phyloP scores from a whole-genome alignment of 2,888 invertebrate species.

The Drosophila macrospina region DNA sequence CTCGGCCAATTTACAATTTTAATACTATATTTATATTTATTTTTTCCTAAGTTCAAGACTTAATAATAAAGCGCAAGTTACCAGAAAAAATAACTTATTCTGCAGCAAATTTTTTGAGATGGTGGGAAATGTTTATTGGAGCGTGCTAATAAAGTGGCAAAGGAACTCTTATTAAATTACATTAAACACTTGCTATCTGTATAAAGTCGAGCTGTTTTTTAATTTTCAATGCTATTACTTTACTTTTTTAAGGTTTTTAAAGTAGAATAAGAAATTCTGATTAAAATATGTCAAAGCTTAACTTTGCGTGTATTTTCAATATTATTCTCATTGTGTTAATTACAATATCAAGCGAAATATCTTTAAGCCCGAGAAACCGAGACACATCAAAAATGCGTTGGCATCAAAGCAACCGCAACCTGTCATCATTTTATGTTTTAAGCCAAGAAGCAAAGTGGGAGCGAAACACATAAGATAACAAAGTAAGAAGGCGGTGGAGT shows the following conservation, averaged over 20 bases:
- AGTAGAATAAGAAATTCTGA: background rate
- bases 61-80: slow-evolving; percentile 52
- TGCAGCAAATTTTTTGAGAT: slow-evolving; percentile 28
- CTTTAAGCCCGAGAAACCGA: slow-evolving; percentile 23
- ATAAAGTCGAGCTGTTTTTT: too few species aligned
- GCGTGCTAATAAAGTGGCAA: slow-evolving; percentile 60
- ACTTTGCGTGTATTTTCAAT: background rate
- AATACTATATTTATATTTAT: slow-evolving; percentile 44
- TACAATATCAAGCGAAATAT: slow-evolving; percentile 6
- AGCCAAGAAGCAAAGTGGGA: slow-evolving; percentile 42
- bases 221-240: too few species aligned
- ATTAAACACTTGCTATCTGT: slow-evolving; percentile 6
- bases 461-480: slow-evolving; percentile 40
- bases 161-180: slow-evolving; percentile 44
- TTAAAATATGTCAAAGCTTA: background rate
- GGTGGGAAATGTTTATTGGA: slow-evolving; percentile 38
- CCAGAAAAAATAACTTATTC: slow-evolving; percentile 51
- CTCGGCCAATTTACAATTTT: slow-evolving; percentile 7
- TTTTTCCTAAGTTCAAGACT: background rate
- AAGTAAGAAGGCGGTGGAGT: slow-evolving; percentile 12
- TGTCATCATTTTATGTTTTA: slow-evolving; percentile 76
- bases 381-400: slow-evolving; percentile 25
- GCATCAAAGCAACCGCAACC: slow-evolving; percentile 62
- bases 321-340: background rate
- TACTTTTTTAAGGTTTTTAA: too few species aligned